Evolutionary conservation across 2,888 invertebrate species (phyloP), one percentile per base, ranked within the genome.

Genomic region (Noctua fimbriata): DNA sequence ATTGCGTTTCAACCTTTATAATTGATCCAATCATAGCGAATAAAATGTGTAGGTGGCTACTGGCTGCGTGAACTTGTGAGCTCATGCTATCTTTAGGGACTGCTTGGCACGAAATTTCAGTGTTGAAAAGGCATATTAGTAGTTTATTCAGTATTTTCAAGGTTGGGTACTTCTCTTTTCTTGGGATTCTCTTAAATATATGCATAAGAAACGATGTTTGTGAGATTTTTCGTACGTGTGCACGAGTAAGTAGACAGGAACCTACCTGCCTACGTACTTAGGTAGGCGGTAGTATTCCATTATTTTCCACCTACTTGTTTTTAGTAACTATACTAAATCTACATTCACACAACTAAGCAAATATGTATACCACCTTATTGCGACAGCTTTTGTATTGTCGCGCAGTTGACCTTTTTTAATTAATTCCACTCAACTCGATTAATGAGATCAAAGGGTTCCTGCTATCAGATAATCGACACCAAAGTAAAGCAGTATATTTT

Each of bases 391-490:
- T 92, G 90, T 93, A 72, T 71, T 74, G 79, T 81, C 88, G 88
- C 87, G 86, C 81, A 85, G 91, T 87, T 91, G 91, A 91, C 92
- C 92, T 92, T 93, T 93, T 93, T 92, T 91, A 93, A 93, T 93
- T 92, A 92, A 92, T 93, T 93, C 91, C 90, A 92, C 90, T 90
- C 91, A 90, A 84, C 88, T 92, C 91, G 91, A 92, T 93, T 93
- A 94, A 93, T 92, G 91, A 91, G 92, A 93, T 93, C 91, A 92
- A 93, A 93, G 93, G 92, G 92, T 90, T 91, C 87, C 82, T 90
- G 87, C 90, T 88, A 89, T 91, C 90, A 90, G 90, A 91, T 92
- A 91, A 92, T 91, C 89, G 90, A 91, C 88, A 88, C 83, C 82
- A 82, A 84, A 83, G 76, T 87, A 79, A 88, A 86, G 76, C 81